Base-by-base conservation (phyloP, 2,797 vertebrate genomes). In the Mus caroli region DNA sequence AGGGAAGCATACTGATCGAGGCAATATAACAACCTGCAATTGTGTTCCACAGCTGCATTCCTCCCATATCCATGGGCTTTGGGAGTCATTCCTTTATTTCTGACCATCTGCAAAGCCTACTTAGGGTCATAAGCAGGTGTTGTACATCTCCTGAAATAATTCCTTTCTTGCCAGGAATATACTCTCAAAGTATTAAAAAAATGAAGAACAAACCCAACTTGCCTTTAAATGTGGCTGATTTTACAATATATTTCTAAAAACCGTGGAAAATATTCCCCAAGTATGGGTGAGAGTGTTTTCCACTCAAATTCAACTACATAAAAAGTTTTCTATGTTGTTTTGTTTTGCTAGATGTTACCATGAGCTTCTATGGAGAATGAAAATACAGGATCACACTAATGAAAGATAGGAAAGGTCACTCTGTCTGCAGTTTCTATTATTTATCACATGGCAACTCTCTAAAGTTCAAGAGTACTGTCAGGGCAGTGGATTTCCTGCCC, bases 51-150 rank as follows among this genome's bases (percentile, higher is more conserved):
- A 92, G 40, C 58, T 90, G 52, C 9, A 78, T 26, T 94, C 69
- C 54, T 46, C 19, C 14, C 7, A 94, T 78, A 67, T 56, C 46
- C 10, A 15, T 62, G 77, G 14, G 17, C 46, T 52, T 37, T 46
- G 62, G 88, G 78, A 97, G 71, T 88, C 20, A 83, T 94, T 93
- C 17, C 88, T 77, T 37, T 92, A 86, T 62, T 90, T 86, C 80
- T 94, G 22, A 15, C 58, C 87, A 77, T 85, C 80, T 97, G 94
- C 14, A 93, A 73, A 58, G 13, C 12, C 46, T 50, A 92, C 52
- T 85, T 95, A 94, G 1, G 26, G 78, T 93, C 78, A 58, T 50
- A 94, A 95, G 56, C 24, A 95, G 28, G 46, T 92, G 54, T 93
- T 88, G 26, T 54, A 17, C 58, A 90, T 80, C 54, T 67, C 92